Base-by-base conservation (phyloP, 2,888 invertebrate genomes). In the Fabriciana adippe region DNA sequence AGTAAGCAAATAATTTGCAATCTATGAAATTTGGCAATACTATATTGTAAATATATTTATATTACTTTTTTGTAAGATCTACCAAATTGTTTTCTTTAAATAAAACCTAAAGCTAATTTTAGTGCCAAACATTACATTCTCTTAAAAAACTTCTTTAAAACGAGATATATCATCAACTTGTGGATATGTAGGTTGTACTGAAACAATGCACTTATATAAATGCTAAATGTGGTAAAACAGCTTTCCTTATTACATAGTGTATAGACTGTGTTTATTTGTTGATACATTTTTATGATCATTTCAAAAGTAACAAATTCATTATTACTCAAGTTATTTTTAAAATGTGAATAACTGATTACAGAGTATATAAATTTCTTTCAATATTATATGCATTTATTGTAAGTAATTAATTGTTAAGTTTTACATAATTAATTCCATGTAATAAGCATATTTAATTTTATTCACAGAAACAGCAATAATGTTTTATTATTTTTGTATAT, bases 331-430 rank as follows among this genome's bases (percentile, higher is more conserved):
- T 41, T 0, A 47, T 21, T 47, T 18, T 47, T 57, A 6, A 18
- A 47, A 57, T 57, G 45, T 18, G 47, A 21, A 41, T 26, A 26
- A 26, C 26, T 26, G 26, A 26, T 26, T 26, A 26, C 57, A 57
- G 45, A 57, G 15, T 47, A 45, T 26, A n/a, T 21, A 26, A 26
- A 48, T 47, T 26, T 26, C n/a, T 47, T 47, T 57, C 26, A 59
- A n/a, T 50, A 6, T 50, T 50, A 6, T 21, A 54, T 57, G 51
- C 57, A 54, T 65, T 57, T 35, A 57, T 51, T 53, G 35, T 67
- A 56, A 57, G 56, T 54, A 57, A 59, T 51, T 53, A 67, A 31
- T 18, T 67, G 59, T 67, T 64, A 67, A 64, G 66, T 61, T 61
- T 66, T 48, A 53, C 35, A 66, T 55, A 54, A 18, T 47, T 14